Conservation (phyloP, 1,140 invertebrate genomes). For the Hydropsyche tenuis region DNA sequence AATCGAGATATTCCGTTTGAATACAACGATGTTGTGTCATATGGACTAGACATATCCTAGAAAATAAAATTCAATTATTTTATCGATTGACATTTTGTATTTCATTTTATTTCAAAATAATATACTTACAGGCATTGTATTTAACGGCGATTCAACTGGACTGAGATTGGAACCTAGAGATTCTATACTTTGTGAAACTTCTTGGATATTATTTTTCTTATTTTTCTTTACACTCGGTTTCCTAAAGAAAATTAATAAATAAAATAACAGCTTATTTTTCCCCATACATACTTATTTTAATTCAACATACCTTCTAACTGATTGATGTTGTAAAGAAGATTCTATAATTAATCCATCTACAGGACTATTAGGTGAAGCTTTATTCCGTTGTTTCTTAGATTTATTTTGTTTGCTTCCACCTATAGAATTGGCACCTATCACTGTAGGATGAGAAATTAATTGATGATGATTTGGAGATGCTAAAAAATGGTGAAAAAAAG, state of each 20-base stretch:
- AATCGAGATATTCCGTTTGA: conserved; percentile 76
- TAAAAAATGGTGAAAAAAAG: conserved; percentile 51
- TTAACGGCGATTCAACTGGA: conserved; percentile 69
- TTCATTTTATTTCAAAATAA: conserved; percentile 4
- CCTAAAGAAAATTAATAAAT: conserved; percentile 53
- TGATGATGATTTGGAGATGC: conserved; percentile 79
- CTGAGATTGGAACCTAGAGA: conserved; percentile 66
- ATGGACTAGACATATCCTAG: conserved; percentile 72
- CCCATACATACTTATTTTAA: not conserved
- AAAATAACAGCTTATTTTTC: conserved; percentile 8
- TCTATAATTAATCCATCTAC: conserved; percentile 51
- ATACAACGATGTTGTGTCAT: conserved; percentile 79
- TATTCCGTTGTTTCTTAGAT: conserved; percentile 74
- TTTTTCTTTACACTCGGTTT: conserved; percentile 83
- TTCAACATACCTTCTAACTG: conserved; percentile 54
- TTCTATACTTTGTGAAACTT: conserved; percentile 73
- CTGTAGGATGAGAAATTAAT: conserved; percentile 78
- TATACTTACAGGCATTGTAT: conserved; percentile 62
- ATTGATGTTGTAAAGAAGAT: conserved; percentile 54
- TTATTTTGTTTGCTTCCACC: conserved; percentile 72
- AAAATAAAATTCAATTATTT: conserved; percentile 17
- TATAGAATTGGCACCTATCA: conserved; percentile 65
- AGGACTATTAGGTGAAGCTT: conserved; percentile 61
- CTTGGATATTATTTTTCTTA: conserved; percentile 63
- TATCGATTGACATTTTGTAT: not conserved